phyloP scores from a whole-genome alignment of 2,888 invertebrate species.

The Pristionchus fissidentatus region DNA sequence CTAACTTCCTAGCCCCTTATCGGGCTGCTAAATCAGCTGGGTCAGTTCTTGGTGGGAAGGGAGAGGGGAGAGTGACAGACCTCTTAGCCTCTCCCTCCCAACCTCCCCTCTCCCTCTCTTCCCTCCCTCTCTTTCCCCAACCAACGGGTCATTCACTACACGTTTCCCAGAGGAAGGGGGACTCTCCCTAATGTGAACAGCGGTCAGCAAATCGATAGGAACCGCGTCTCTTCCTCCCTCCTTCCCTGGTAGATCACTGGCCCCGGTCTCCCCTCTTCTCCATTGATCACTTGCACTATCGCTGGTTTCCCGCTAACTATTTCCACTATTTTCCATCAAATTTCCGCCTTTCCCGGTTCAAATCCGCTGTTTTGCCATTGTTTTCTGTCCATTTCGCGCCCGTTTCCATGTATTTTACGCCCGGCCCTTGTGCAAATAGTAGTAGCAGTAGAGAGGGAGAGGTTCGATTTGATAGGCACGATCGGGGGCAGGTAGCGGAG shows the following conservation, averaged over 20 bases:
- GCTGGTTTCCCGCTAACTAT: neutral
- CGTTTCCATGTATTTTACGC: neutral
- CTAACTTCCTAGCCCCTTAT: neutral
- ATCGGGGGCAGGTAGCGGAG: constrained; percentile 7
- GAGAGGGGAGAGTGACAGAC: constrained; percentile 24
- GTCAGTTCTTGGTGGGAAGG: constrained; percentile 6
- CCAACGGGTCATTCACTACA: constrained; percentile 31
- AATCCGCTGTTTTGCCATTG: too few relatives aligned
- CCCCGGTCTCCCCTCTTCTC: neutral
- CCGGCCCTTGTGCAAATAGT: neutral
- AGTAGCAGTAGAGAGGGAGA: too few relatives aligned
- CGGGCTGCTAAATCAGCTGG: constrained; percentile 7
- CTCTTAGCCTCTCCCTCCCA: neutral
- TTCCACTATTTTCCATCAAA: neutral
- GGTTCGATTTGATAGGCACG: constrained; percentile 3
- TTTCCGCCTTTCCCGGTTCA: neutral
- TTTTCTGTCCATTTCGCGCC: neutral
- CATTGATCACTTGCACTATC: neutral
- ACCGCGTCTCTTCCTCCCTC: neutral
- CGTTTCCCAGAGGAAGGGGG: constrained; percentile 17
- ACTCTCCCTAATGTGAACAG: too few relatives aligned
- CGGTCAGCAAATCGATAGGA: constrained; percentile 16
- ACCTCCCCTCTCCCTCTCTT: neutral
- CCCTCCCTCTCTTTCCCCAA: neutral
- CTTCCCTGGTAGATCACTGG: constrained; percentile 15